Evolutionary conservation across 2,113 vertebrate species (phyloP), one percentile per base, ranked within the genome.

Genomic region (Eretmochelys imbricata): DNA sequence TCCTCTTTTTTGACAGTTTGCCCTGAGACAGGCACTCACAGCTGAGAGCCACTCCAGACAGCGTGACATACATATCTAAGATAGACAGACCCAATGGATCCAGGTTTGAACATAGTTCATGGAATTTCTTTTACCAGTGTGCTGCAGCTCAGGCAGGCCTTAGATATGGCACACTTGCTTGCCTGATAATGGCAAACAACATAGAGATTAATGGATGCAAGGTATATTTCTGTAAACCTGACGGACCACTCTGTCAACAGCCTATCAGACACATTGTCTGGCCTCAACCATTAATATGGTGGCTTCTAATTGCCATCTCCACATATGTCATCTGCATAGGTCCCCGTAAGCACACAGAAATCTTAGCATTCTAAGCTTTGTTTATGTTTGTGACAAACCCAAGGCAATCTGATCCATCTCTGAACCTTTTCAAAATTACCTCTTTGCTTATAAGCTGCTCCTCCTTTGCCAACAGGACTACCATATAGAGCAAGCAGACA

Each of bases 391-490:
- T 38, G 69, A 38, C 69, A 72, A 54, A 57, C 10, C 11, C 31
- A 49, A 89, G 75, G 5, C 3, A 51, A 10, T 83, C 38, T 12
- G 65, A 72, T 80, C 10, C 31, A 82, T 25, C 93, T 89, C 7
- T 5, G 17, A 90, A 75, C 6, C 1, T 4, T 48, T 78, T 16
- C 9, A 85, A 46, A 98, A 97, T 98, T 97, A 99, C 99, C 95
- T 98, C 97, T 90, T 98, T 97, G 25, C 97, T 98, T 51, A 99
- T 91, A 31, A 99, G 98, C 75, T 99, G 97, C 3, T 99, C 98
- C 96, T 99, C 99, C 96, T 99, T 99, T 57, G 99, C 99, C 94
- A 99, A 95, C 86, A 99, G 98, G 59, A 99, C 98, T 90, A 99
- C 98, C 99, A 99, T 99, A 95, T 99, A 99, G 8, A 99, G 98